Percentiles rank a stretch among this genome's conserved stretches.
Conservation (phyloP, 1,140 invertebrate genomes). For the Phenacoccus solenopsis region DNA sequence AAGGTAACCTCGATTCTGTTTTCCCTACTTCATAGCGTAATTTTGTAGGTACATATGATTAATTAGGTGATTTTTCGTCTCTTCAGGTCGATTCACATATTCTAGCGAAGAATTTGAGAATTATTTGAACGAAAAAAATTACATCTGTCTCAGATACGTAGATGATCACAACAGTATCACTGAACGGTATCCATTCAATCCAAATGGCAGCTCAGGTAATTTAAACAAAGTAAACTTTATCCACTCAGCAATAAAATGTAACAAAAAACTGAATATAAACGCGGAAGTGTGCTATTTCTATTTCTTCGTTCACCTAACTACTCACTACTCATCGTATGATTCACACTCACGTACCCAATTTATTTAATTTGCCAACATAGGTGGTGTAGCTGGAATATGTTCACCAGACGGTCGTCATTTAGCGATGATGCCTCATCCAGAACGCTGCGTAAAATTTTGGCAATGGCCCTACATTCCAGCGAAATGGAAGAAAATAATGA, state of each 20-base stretch:
- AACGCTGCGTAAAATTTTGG: conserved; percentile 71
- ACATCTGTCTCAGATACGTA: conserved; percentile 67
- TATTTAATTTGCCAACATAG: conserved; percentile 33
- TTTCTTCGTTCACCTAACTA: too few relatives aligned
- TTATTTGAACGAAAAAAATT: conserved; percentile 43
- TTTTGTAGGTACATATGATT: background rate
- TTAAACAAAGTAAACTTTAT: too few relatives aligned
- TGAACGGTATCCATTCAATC: conserved; percentile 79
- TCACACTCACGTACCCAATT: too few relatives aligned
- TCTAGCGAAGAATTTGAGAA: conserved; percentile 38
- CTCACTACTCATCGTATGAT: too few relatives aligned
- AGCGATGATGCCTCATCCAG: conserved; percentile 97
- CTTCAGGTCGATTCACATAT: conserved; percentile 44
- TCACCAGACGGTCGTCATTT: conserved; percentile 82
- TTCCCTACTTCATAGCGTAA: background rate
- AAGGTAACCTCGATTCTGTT: conserved; percentile 49
- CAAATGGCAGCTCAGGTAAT: conserved; percentile 70
- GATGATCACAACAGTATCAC: conserved; percentile 66
- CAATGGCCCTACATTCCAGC: conserved; percentile 66
- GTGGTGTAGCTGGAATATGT: conserved; percentile 75
- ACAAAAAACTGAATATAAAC: too few relatives aligned
- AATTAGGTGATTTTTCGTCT: background rate
- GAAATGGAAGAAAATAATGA: conserved; percentile 31
- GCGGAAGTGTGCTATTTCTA: too few relatives aligned
- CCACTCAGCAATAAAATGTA: too few relatives aligned